These are phyloP conservation scores for Diploscapter pachys DNA, from an alignment of 1,140 invertebrate genomes.

Conservation along the genomic window DNA sequence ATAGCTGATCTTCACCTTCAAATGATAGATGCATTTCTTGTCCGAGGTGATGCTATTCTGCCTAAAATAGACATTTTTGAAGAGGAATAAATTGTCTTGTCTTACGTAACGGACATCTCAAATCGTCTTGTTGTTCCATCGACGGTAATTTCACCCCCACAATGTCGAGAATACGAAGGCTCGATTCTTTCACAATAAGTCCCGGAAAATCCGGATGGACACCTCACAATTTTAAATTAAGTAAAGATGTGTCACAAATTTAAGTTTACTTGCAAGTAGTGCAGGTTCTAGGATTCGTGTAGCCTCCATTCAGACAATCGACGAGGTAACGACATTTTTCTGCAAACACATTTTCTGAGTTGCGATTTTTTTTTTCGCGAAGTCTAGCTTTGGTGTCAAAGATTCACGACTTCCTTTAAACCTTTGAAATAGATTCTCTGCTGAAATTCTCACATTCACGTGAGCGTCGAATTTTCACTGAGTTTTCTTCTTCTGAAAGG, in stretches of 20 bases:
- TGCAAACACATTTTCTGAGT: slow-evolving; percentile 6
- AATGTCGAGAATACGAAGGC: slow-evolving; percentile 1
- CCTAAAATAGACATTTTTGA: too few species aligned
- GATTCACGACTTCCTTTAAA: not conserved
- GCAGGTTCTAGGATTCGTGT: slow-evolving; percentile 23
- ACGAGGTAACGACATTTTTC: slow-evolving; percentile 13
- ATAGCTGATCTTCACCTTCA: slow-evolving; percentile 8
- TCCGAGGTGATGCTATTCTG: not conserved
- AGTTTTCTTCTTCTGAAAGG: not conserved
- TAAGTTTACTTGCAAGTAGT: slow-evolving; percentile 19
- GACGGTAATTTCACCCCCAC: not conserved
- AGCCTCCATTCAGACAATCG: slow-evolving; percentile 30
- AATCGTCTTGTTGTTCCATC: not conserved
- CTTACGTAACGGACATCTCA: slow-evolving; percentile 12
- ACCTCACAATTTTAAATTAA: slow-evolving; percentile 9
- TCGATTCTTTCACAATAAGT: slow-evolving; percentile 15
- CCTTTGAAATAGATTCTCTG: not conserved
- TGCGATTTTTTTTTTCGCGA: not conserved
- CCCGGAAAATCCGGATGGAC: slow-evolving; percentile 28
- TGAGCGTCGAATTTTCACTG: not conserved
- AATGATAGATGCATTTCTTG: slow-evolving; percentile 33
- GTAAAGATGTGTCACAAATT: not conserved
- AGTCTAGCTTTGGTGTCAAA: not conserved
- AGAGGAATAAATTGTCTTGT: slow-evolving; percentile 23
- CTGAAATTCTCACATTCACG: not conserved